Evolutionary conservation across 2,888 invertebrate genomes (phyloP).

Genomic region (Epirrhoe tristata): DNA sequence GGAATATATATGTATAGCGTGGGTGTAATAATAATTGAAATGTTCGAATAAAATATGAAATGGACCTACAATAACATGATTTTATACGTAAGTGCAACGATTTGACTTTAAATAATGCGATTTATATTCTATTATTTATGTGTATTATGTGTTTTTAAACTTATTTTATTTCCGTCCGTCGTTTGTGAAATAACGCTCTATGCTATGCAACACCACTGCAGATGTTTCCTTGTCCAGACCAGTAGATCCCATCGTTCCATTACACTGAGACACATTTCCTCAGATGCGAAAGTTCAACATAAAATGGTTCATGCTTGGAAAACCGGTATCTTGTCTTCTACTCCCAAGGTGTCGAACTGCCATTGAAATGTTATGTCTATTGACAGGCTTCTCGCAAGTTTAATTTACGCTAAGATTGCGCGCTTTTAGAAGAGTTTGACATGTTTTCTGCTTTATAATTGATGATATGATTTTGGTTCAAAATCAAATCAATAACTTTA

Average conservation of each 20-base stretch:
- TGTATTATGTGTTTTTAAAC: too few species aligned
- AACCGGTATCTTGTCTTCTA: conserved; percentile 66
- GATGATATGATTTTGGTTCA: not conserved
- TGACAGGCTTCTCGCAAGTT: conserved; percentile 37
- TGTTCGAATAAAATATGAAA: conserved; percentile 35
- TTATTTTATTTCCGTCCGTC: conserved; percentile 54
- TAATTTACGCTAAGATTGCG: conserved; percentile 10
- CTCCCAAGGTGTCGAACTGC: conserved; percentile 67
- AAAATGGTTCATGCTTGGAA: conserved; percentile 58
- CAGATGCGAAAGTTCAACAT: conserved; percentile 56
- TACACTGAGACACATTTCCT: conserved; percentile 46
- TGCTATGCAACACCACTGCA: conserved; percentile 65
- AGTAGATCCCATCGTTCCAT: conserved; percentile 51
- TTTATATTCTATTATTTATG: not conserved
- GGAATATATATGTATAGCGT: conserved; percentile 48
- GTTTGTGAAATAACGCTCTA: conserved; percentile 70
- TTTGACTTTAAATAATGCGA: not conserved
- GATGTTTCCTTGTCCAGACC: conserved; percentile 57
- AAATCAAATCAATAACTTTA: not conserved
- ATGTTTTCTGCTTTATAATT: not conserved
- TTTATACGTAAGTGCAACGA: not conserved
- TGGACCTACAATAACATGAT: conserved; percentile 19
- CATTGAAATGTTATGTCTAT: conserved; percentile 64
- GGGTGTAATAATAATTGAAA: conserved; percentile 49
- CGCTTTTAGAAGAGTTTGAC: not conserved